Base-by-base conservation (phyloP, 2,797 vertebrate genomes). In the Ctenochaetus hawaiiensis region DNA sequence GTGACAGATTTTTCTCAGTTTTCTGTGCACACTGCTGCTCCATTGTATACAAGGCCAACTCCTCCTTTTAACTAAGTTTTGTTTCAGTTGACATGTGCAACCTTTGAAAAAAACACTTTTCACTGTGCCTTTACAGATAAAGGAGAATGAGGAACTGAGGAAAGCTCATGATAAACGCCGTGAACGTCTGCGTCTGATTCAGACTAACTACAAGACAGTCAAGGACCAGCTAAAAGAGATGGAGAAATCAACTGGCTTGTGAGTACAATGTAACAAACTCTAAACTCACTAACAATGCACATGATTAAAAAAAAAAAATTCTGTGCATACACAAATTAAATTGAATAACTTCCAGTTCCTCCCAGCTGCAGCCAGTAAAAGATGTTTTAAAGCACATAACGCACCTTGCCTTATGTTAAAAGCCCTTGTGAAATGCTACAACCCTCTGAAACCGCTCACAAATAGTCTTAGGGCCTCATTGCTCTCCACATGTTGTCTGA, bases 141-240 rank as follows among this genome's bases (percentile, higher is more conserved):
- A 67, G 82, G 97, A 98, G 94, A 97, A 96, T 66, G 93, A 96
- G 83, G 96, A 97, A 89, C 93, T 99, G 83, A 95, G 90, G 92
- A 91, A 87, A 91, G 96, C 94, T 82, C 95, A 97, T 79, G 95
- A 96, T 86, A 96, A 96, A 83, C 83, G 92, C 2, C 92, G 92
- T 48, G 95, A 97, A 86, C 96, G 96, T 58, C 93, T 99, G 63
- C 94, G 93, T 90, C 94, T 96, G 81, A 95, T 99, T 85, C 96
- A 98, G 92, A 95, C 92, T 91, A 96, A 95, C 96, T 97, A 96
- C 94, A 97, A 93, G 91, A 91, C 89, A 47, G 83, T 97, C 78
- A 96, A 94, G 93, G 95, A 96, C 71, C 97, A 97, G 86, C 95
- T 97, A 90, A 97, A 95, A 80, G 95, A 96, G 81, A 90, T 92